Evolutionary conservation across 1,140 invertebrate species (phyloP).

Genomic region (Nylanderia fulva): DNA sequence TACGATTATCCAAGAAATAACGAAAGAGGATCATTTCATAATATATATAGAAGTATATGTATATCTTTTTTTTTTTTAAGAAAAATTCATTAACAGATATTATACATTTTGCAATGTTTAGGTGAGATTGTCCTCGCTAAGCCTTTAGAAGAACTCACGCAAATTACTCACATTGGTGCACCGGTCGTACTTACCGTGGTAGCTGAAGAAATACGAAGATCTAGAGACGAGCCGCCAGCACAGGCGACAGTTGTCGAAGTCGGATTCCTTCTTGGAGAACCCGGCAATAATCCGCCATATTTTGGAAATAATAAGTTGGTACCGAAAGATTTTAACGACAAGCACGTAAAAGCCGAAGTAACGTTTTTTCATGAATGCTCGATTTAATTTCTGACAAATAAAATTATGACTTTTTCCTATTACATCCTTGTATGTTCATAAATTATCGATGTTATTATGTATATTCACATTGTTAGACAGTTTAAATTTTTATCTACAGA

Average conservation of each 20-base stretch:
- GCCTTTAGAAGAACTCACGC: slow-evolving; percentile 91
- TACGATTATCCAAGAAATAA: slow-evolving; percentile 12
- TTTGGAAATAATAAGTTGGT: slow-evolving; percentile 91
- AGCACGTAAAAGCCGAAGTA: slow-evolving; percentile 17
- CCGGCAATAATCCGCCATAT: slow-evolving; percentile 91
- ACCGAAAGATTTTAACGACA: slow-evolving; percentile 63
- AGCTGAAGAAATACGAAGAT: slow-evolving; percentile 92
- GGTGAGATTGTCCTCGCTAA: slow-evolving; percentile 91
- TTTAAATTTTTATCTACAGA: background rate
- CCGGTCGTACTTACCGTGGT: slow-evolving; percentile 93
- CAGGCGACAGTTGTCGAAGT: slow-evolving; percentile 92
- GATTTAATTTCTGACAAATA: background rate
- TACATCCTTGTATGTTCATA: background rate
- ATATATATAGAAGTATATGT: background rate
- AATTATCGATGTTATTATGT: background rate
- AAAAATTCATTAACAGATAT: background rate
- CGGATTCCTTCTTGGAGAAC: slow-evolving; percentile 92
- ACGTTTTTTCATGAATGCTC: background rate
- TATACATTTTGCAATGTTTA: slow-evolving; percentile 77
- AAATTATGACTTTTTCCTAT: background rate
- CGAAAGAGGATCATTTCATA: background rate
- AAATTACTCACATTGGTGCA: slow-evolving; percentile 91
- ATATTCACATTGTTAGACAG: background rate
- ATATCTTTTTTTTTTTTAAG: background rate
- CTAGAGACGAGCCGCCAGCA: slow-evolving; percentile 90